Conservation (phyloP, 2,888 invertebrate genomes). For the Melinopterus prodromus region DNA sequence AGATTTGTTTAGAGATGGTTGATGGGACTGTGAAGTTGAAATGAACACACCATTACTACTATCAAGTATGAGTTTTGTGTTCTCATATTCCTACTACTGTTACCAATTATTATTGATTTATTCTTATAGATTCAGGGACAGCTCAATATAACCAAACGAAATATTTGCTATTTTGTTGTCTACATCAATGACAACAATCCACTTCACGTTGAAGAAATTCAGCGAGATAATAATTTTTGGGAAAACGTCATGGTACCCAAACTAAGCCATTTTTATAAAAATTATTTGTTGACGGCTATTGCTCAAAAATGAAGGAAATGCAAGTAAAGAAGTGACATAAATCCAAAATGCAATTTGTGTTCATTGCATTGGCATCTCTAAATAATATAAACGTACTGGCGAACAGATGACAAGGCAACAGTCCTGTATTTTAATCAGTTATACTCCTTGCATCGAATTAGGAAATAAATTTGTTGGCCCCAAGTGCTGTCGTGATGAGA, state of each 20-base stretch:
- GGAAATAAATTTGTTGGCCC: no score
- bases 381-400: no score
- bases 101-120: not conserved
- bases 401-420: no score
- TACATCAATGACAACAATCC: not conserved
- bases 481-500: no score
- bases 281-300: not conserved
- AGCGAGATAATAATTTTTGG: constrained; percentile 19
- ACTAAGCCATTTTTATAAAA: constrained; percentile 18
- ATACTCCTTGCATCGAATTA: no score
- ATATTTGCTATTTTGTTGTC: constrained; percentile 31
- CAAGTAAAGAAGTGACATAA: no score
- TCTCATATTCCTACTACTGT: not conserved
- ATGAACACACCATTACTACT: constrained; percentile 25
- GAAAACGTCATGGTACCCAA: constrained; percentile 18
- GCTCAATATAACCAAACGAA: constrained; percentile 21
- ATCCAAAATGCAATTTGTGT: no score
- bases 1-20: constrained; percentile 21
- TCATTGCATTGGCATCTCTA: no score
- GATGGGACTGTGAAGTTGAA: not conserved
- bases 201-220: constrained; percentile 15
- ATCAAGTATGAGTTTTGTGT: constrained; percentile 18
- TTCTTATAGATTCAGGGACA: constrained; percentile 30
- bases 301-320: not conserved
- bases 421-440: no score